phyloP scores from a whole-genome alignment of 2,888 invertebrate genomes.

The Conchocele bisecta region DNA sequence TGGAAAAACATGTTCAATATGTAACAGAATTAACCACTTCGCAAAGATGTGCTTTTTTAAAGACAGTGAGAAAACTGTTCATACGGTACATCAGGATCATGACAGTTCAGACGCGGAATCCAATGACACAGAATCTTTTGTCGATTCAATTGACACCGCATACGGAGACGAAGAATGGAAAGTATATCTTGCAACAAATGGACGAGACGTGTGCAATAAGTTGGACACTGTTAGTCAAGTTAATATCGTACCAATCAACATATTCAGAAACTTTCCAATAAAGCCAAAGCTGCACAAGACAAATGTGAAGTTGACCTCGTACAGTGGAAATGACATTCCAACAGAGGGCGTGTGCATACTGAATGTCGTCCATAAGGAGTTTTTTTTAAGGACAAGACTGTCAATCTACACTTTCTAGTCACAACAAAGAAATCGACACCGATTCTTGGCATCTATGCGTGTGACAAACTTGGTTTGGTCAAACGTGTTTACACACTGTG shows the following conservation, averaged over 20 bases:
- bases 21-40: conserved; percentile 2
- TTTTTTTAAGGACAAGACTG: too few species aligned
- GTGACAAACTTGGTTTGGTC: conserved; percentile 14
- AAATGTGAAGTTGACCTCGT: conserved; percentile 24
- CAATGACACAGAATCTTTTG: conserved; percentile 7
- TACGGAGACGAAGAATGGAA: background rate
- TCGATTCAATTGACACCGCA: conserved; percentile 11
- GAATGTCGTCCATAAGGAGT: too few species aligned
- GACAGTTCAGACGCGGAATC: background rate
- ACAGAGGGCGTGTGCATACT: conserved; percentile 9
- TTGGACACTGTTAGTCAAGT: conserved; percentile 26
- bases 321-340: conserved; percentile 19
- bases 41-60: background rate
- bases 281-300: conserved; percentile 15
- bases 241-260: conserved; percentile 9
- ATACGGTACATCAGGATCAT: background rate
- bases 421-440: background rate
- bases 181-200: conserved; percentile 6
- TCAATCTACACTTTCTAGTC: conserved; percentile 5
- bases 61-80: background rate
- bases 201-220: conserved; percentile 12
- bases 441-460: conserved; percentile 4
- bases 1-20: conserved; percentile 7
- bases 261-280: conserved; percentile 2
- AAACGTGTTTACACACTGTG: background rate